Evolutionary conservation across 2,888 invertebrate genomes (phyloP).

Genomic region (Euphydryas editha): DNA sequence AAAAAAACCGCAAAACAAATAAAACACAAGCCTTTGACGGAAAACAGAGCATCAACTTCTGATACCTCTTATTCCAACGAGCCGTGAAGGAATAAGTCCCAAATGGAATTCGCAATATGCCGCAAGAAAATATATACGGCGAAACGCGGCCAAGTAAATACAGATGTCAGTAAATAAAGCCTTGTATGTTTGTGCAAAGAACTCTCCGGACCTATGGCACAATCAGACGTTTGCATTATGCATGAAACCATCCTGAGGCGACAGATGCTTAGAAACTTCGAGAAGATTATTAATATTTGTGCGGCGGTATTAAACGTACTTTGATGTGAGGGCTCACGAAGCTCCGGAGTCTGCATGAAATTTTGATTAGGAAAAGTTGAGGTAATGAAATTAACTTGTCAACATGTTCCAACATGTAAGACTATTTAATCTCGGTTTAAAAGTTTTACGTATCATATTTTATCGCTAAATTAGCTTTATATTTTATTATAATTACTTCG

Average conservation of each 20-base stretch:
- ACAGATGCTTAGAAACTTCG: constrained; percentile 58
- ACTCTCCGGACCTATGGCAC: constrained; percentile 62
- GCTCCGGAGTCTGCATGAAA: constrained; percentile 11
- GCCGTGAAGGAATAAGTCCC: constrained; percentile 24
- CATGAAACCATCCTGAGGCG: constrained; percentile 73
- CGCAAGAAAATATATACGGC: constrained; percentile 40
- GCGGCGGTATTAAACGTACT: constrained; percentile 24
- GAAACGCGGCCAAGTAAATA: constrained; percentile 57
- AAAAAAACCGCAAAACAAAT: not conserved
- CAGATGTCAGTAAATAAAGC: constrained; percentile 61
- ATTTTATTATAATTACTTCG: not conserved
- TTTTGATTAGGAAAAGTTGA: constrained; percentile 27
- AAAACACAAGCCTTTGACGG: not conserved
- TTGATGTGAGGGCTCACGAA: constrained; percentile 16
- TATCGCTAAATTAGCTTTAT: not conserved
- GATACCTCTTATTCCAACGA: constrained; percentile 7
- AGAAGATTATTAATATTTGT: constrained; percentile 46
- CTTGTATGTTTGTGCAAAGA: constrained; percentile 66
- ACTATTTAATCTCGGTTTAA: constrained; percentile 8
- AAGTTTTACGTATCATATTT: constrained; percentile 1
- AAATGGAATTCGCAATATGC: constrained; percentile 40
- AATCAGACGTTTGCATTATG: constrained; percentile 80
- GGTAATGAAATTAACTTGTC: constrained; percentile 18
- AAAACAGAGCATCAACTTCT: not conserved
- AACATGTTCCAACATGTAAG: constrained; percentile 11